Conservation (phyloP, 1,140 invertebrate genomes). For the Ephestia elutella region DNA sequence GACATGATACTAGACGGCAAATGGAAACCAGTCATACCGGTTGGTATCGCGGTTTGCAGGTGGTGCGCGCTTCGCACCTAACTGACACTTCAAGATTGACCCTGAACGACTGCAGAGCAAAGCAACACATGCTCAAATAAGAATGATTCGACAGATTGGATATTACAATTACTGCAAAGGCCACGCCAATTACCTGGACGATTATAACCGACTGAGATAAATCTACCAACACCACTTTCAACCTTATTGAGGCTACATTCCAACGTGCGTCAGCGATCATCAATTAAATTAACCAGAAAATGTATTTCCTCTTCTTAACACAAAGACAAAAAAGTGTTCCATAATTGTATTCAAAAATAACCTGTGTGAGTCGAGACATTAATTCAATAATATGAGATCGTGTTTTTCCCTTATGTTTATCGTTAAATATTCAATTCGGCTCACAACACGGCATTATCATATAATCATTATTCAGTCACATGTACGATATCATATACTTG, state of each 20-base stretch:
- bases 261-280: not conserved
- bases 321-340: not conserved
- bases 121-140: not conserved
- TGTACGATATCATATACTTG: slow-evolving; percentile 40
- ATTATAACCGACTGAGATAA: not conserved
- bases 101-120: slow-evolving; percentile 20
- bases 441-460: slow-evolving; percentile 45
- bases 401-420: slow-evolving; percentile 33
- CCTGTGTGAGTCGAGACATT: not conserved
- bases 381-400: slow-evolving; percentile 2
- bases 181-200: slow-evolving; percentile 11
- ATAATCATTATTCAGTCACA: slow-evolving; percentile 50
- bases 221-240: not conserved
- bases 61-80: slow-evolving; percentile 27
- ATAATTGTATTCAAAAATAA: not conserved
- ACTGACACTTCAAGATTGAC: slow-evolving; percentile 33
- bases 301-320: not conserved
- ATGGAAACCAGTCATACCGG: slow-evolving; percentile 42
- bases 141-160: not conserved
- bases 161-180: slow-evolving; percentile 13
- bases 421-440: slow-evolving; percentile 47
- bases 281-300: not conserved
- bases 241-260: not conserved
- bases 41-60: slow-evolving; percentile 20
- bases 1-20: slow-evolving; percentile 24